Evolutionary conservation across 1,140 invertebrate genomes (phyloP).

Genomic region (Drosophila ananassae): DNA sequence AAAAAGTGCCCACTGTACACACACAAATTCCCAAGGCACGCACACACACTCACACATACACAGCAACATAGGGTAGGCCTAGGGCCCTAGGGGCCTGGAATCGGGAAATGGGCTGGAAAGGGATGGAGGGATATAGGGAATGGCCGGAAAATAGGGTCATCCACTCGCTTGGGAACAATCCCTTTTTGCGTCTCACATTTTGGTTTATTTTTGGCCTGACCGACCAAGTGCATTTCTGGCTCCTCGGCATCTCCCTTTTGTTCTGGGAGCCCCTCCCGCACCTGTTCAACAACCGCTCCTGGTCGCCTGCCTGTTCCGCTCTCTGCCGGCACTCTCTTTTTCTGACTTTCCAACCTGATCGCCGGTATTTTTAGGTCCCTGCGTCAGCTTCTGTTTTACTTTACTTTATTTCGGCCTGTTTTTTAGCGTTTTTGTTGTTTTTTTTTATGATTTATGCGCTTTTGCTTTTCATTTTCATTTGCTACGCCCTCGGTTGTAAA

Average conservation of each 20-base stretch:
- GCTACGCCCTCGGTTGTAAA: conserved; percentile 40
- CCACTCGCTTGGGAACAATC: conserved; percentile 50
- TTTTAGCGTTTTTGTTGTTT: conserved; percentile 18
- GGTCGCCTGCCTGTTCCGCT: conserved; percentile 57
- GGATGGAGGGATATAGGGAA: conserved; percentile 15
- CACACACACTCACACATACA: conserved; percentile 15
- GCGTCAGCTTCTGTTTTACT: conserved; percentile 51
- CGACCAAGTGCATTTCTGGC: conserved; percentile 30
- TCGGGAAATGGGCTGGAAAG: conserved; percentile 16
- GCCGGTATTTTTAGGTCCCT: conserved; percentile 69
- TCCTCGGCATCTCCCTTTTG: conserved; percentile 1
- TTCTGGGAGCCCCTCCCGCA: conserved; percentile 32
- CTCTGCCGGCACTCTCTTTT: background rate
- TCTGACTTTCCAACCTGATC: conserved; percentile 50
- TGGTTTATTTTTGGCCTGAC: conserved; percentile 46
- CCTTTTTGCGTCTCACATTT: conserved; percentile 24
- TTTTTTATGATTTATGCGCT: conserved; percentile 64
- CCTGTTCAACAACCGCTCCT: conserved; percentile 48
- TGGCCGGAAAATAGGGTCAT: conserved; percentile 69
- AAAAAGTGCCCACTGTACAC: conserved; percentile 30
- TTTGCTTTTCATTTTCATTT: conserved; percentile 40
- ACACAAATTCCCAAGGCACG: conserved; percentile 55
- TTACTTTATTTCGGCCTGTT: conserved; percentile 34
- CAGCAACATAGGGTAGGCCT: conserved; percentile 47
- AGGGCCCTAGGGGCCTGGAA: conserved; percentile 37